phyloP scores from a whole-genome alignment of 2,888 invertebrate genomes.

The Sarcophaga carnaria region DNA sequence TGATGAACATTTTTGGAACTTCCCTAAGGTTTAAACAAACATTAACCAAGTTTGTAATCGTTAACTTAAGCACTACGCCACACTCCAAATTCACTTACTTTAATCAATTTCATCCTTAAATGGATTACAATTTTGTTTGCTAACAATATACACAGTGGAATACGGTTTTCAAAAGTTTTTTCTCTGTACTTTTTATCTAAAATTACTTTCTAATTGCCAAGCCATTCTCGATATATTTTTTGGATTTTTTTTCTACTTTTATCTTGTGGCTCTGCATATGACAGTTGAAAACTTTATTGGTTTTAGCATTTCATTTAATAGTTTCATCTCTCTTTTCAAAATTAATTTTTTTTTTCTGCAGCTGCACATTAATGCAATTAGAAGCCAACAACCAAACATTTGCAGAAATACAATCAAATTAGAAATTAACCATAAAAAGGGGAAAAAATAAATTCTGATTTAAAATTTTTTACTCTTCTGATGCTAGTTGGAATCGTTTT shows the following conservation, averaged over 20 bases:
- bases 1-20: no score
- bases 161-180: neutral
- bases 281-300: constrained; percentile 31
- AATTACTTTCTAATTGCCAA: constrained; percentile 48
- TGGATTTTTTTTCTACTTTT: neutral
- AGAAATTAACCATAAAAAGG: neutral
- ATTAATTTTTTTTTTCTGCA: neutral
- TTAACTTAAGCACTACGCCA: no score
- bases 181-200: neutral
- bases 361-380: constrained; percentile 21
- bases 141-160: neutral
- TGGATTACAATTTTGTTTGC: no score
- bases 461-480: neutral
- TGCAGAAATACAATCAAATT: neutral
- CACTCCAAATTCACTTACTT: no score
- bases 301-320: neutral
- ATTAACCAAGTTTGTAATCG: no score
- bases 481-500: neutral
- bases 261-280: constrained; percentile 9
- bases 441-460: neutral
- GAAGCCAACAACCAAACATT: neutral
- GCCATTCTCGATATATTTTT: constrained; percentile 13
- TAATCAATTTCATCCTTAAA: no score
- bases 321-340: neutral
- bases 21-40: no score